Percentiles rank a stretch among this genome's conserved stretches.
phyloP scores from a whole-genome alignment of 2,797 vertebrate genomes.

The Falco biarmicus region DNA sequence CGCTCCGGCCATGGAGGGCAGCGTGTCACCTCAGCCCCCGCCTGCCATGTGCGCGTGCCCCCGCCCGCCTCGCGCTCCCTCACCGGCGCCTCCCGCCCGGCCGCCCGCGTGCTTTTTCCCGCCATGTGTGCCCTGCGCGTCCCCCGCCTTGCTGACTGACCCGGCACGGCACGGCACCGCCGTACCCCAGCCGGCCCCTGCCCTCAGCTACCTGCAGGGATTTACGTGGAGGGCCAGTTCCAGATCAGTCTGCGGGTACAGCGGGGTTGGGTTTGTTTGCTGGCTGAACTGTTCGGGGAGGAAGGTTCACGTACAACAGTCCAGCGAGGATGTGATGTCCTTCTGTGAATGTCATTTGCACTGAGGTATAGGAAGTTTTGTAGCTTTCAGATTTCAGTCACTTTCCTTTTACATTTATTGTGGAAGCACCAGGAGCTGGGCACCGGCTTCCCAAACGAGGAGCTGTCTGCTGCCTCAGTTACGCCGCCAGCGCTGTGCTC shows the following conservation, averaged over 20 bases:
- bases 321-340: background rate
- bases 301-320: background rate
- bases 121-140: too few species aligned
- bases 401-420: background rate
- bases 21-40: background rate
- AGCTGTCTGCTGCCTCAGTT: rapidly evolving
- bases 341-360: background rate
- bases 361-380: too few species aligned
- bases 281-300: background rate
- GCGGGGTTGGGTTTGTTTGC: background rate
- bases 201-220: rapidly evolving
- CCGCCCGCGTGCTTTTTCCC: too few species aligned
- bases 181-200: background rate
- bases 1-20: too few species aligned
- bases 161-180: too few species aligned
- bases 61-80: rapidly evolving
- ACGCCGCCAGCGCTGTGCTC: rapidly evolving
- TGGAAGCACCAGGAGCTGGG: rapidly evolving
- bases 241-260: background rate
- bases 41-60: too few species aligned
- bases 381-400: too few species aligned
- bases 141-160: too few species aligned
- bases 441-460: rapidly evolving
- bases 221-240: rapidly evolving
- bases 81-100: rapidly evolving